Conservation (phyloP, 2,888 invertebrate species). For the Lasioglossum oenotherae region DNA sequence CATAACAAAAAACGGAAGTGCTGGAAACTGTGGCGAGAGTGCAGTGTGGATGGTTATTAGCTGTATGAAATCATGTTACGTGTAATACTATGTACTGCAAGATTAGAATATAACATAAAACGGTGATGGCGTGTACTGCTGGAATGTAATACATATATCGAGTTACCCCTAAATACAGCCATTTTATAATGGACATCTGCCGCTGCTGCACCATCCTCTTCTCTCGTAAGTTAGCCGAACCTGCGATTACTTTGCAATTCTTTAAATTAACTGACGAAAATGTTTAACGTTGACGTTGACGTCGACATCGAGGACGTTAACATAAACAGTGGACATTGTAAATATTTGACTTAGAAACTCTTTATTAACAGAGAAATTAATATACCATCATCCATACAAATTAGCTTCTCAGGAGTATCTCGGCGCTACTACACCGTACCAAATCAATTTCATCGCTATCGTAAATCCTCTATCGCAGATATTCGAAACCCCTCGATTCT, state of each 20-base stretch:
- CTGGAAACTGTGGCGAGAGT: constrained; percentile 70
- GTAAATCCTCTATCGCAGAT: constrained; percentile 6
- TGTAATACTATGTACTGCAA: constrained; percentile 81
- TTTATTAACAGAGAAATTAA: constrained; percentile 79
- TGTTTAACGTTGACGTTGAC: background rate
- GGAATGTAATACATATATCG: constrained; percentile 83
- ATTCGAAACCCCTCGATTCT: constrained; percentile 23
- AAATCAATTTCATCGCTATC: constrained; percentile 36
- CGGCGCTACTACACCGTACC: constrained; percentile 38
- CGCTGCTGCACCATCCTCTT: constrained; percentile 18
- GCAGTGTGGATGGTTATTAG: constrained; percentile 82
- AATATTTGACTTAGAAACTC: constrained; percentile 77
- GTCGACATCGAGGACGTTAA: background rate
- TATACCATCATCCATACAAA: constrained; percentile 75
- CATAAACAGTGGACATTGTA: background rate
- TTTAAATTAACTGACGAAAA: background rate
- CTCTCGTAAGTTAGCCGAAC: background rate
- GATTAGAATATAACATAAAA: constrained; percentile 77
- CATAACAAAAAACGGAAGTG: constrained; percentile 58
- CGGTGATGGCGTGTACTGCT: constrained; percentile 76
- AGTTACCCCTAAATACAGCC: constrained; percentile 83
- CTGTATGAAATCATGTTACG: constrained; percentile 82
- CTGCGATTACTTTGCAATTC: background rate
- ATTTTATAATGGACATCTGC: constrained; percentile 82
- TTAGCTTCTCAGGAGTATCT: constrained; percentile 60